These are phyloP conservation scores for Anser brachyrhynchus DNA, from an alignment of 2,113 vertebrate genomes.

Conservation along the genomic window DNA sequence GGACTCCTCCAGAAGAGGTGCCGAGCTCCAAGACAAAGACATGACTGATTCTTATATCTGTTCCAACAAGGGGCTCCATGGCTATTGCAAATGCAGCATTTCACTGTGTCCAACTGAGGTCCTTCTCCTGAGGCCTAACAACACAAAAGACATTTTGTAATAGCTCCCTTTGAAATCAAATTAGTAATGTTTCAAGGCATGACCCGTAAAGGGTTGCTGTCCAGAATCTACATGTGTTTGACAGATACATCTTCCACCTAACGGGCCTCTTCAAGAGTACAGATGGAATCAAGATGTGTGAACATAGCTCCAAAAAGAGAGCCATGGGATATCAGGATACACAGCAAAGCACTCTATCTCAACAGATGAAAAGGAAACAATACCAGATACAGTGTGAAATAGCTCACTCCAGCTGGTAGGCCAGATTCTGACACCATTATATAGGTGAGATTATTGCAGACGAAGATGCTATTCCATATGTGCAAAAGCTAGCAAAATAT, in stretches of 20 bases:
- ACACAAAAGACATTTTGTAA: conserved; percentile 70
- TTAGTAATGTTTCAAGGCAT: conserved; percentile 64
- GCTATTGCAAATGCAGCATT: conserved; percentile 28
- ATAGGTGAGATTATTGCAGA: conserved; percentile 10
- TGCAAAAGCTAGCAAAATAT: neutral
- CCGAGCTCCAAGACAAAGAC: conserved; percentile 34
- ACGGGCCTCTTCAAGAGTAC: conserved; percentile 9
- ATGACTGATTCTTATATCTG: conserved; percentile 44
- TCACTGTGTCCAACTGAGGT: conserved; percentile 34
- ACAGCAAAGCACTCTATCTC: conserved; percentile 14
- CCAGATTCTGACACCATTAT: conserved; percentile 19
- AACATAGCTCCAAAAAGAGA: conserved; percentile 38
- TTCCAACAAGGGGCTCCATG: neutral
- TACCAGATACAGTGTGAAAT: conserved; percentile 18
- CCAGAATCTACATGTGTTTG: conserved; percentile 59
- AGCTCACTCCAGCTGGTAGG: conserved; percentile 18
- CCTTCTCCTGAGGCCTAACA: conserved; percentile 54
- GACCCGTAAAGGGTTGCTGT: conserved; percentile 66
- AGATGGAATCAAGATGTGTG: conserved; percentile 74
- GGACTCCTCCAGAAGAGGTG: conserved; percentile 24
- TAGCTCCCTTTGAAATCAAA: conserved; percentile 67
- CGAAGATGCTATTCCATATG: conserved; percentile 1
- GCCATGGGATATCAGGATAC: conserved; percentile 25
- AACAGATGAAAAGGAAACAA: conserved; percentile 52
- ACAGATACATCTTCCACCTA: conserved; percentile 65